phyloP scores from a whole-genome alignment of 2,888 invertebrate genomes.

The Amphiduros pacificus region DNA sequence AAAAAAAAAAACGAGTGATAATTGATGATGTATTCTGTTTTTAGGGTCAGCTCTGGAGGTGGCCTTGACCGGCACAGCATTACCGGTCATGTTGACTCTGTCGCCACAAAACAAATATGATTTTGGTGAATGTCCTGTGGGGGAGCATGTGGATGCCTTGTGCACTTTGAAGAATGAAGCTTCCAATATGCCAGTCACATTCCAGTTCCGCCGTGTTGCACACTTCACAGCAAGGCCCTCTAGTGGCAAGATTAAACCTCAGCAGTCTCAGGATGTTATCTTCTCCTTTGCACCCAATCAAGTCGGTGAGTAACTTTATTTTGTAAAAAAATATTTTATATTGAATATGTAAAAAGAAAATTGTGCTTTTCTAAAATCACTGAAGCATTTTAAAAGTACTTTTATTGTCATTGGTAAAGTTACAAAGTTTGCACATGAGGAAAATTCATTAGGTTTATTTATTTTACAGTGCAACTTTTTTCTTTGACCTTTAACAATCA shows the following conservation, averaged over 20 bases:
- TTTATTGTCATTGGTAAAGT: too few species aligned
- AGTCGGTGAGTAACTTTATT: slow-evolving; percentile 56
- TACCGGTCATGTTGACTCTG: slow-evolving; percentile 53
- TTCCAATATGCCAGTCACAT: slow-evolving; percentile 45
- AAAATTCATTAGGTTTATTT: too few species aligned
- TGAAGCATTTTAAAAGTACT: too few species aligned
- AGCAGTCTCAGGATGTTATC: slow-evolving; percentile 48
- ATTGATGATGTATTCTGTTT: slow-evolving; percentile 2
- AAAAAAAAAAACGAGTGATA: too few species aligned
- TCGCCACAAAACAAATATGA: slow-evolving; percentile 46
- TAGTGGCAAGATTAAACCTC: slow-evolving; percentile 51
- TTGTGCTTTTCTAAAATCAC: too few species aligned
- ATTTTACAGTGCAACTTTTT: too few species aligned
- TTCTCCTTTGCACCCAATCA: slow-evolving; percentile 58
- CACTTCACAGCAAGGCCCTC: slow-evolving; percentile 54
- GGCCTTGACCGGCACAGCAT: slow-evolving; percentile 58
- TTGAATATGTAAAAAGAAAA: too few species aligned
- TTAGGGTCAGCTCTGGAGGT: slow-evolving; percentile 41
- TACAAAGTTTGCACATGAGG: too few species aligned
- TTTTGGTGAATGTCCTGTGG: slow-evolving; percentile 55
- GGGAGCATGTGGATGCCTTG: slow-evolving; percentile 49
- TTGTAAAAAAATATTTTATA: too few species aligned
- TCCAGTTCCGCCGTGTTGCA: slow-evolving; percentile 54
- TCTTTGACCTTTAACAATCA: too few species aligned
- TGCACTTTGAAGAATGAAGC: slow-evolving; percentile 55